phyloP scores from a whole-genome alignment of 2,888 invertebrate species.

The Cheilosia soror region DNA sequence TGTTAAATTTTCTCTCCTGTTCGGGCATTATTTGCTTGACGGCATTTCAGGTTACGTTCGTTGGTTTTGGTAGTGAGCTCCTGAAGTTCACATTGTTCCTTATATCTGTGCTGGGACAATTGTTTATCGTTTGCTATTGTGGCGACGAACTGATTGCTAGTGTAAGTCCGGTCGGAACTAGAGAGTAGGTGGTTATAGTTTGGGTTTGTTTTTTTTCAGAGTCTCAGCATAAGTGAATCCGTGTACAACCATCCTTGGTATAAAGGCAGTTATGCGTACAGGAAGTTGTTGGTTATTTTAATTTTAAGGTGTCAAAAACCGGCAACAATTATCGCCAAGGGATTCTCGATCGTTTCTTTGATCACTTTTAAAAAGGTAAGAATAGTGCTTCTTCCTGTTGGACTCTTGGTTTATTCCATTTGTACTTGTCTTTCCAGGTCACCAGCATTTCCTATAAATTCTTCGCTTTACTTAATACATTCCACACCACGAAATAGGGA shows the following conservation, averaged over 20 bases:
- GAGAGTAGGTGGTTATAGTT: not conserved
- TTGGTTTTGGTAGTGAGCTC: constrained; percentile 73
- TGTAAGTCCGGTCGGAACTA: not conserved
- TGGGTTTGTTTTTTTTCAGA: not conserved
- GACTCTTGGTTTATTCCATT: too few species aligned
- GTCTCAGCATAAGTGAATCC: not conserved
- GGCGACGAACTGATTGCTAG: not conserved
- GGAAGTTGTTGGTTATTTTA: not conserved
- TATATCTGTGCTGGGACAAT: constrained; percentile 69
- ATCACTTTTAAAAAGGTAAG: not conserved
- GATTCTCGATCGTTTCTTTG: not conserved
- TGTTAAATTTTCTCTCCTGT: constrained; percentile 73
- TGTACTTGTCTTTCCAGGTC: too few species aligned
- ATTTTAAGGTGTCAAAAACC: not conserved
- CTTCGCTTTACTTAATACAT: too few species aligned
- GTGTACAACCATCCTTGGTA: not conserved
- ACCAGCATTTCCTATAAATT: too few species aligned
- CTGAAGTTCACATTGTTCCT: constrained; percentile 53
- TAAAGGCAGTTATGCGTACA: not conserved
- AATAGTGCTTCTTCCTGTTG: too few species aligned
- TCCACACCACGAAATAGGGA: too few species aligned
- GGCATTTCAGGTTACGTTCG: constrained; percentile 73
- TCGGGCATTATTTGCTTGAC: constrained; percentile 74
- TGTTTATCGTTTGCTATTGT: constrained; percentile 74
- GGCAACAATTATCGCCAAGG: not conserved